phyloP scores from a whole-genome alignment of 64 coral and sea anemone species.

The Pocillopora verrucosa region DNA sequence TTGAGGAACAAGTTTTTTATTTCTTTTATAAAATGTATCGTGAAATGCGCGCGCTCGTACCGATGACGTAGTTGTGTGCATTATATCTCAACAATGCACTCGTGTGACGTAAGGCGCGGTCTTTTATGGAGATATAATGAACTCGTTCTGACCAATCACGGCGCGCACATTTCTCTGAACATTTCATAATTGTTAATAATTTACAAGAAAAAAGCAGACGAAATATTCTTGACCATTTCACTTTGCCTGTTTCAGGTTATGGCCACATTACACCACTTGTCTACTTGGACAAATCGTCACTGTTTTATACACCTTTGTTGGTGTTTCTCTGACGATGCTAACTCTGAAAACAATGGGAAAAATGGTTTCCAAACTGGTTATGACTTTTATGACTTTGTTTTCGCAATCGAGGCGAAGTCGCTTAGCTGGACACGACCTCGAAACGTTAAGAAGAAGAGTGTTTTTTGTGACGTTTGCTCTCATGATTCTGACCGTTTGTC shows the following conservation, averaged over 20 bases:
- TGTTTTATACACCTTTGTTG: conserved; percentile 33
- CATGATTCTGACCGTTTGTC: conserved; percentile 29
- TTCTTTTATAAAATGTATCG: no score
- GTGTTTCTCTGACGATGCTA: conserved; percentile 21
- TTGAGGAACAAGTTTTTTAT: no score
- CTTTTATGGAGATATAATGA: no score
- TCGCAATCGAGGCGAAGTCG: neutral
- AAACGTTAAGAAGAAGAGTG: conserved; percentile 19
- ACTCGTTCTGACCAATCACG: no score
- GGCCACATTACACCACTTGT: conserved; percentile 37
- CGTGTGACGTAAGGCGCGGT: no score
- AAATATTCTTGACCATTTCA: no score
- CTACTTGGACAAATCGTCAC: conserved; percentile 48
- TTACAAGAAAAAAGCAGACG: no score
- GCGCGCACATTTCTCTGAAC: no score
- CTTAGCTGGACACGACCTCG: neutral
- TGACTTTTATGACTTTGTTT: neutral
- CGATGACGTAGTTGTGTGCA: no score
- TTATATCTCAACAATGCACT: no score
- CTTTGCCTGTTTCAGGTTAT: conserved; percentile 4
- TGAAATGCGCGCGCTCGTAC: no score
- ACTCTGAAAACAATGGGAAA: conserved; percentile 43
- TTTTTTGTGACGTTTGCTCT: conserved; percentile 22
- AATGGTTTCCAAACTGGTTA: conserved; percentile 5
- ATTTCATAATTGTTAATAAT: no score